Percentiles rank a stretch among this genome's conserved stretches.
Conservation (phyloP, 2,888 invertebrate genomes). For the Campoplex nolae region DNA sequence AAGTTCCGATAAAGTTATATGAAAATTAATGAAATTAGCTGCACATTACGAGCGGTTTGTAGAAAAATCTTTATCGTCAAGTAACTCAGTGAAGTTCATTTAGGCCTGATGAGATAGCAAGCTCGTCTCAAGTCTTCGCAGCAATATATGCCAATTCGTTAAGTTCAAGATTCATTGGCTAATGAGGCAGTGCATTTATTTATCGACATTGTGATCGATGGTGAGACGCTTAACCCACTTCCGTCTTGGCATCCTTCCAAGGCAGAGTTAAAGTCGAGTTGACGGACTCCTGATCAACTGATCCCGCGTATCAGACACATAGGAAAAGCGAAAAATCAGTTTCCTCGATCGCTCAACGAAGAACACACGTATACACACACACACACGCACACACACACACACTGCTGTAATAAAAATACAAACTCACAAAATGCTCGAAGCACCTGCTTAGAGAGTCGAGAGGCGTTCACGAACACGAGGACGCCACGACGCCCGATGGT, state of each 20-base stretch:
- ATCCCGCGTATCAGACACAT: slow-evolving; percentile 46
- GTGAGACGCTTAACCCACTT: slow-evolving; percentile 65
- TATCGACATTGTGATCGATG: slow-evolving; percentile 60
- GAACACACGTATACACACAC: neutral
- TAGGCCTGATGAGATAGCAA: neutral
- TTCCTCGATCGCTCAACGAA: slow-evolving; percentile 59
- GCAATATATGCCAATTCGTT: slow-evolving; percentile 3
- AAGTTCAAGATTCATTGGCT: neutral
- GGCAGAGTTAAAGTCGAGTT: slow-evolving; percentile 30
- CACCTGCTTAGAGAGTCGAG: slow-evolving; percentile 77
- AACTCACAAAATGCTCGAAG: slow-evolving; percentile 40
- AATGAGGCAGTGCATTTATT: slow-evolving; percentile 49
- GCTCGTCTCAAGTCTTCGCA: neutral
- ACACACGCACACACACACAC: slow-evolving; percentile 19
- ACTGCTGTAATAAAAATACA: neutral
- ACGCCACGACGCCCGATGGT: slow-evolving; percentile 75
- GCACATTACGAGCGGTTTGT: neutral
- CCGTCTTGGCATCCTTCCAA: slow-evolving; percentile 64
- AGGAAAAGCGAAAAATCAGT: slow-evolving; percentile 38
- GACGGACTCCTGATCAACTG: slow-evolving; percentile 58
- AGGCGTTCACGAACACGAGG: slow-evolving; percentile 75
- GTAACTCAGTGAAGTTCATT: neutral
- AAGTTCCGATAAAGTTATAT: no score
- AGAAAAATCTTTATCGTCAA: neutral
- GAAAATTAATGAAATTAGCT: neutral